phyloP scores from a whole-genome alignment of 2,888 invertebrate genomes.

The Bimastos eiseni region DNA sequence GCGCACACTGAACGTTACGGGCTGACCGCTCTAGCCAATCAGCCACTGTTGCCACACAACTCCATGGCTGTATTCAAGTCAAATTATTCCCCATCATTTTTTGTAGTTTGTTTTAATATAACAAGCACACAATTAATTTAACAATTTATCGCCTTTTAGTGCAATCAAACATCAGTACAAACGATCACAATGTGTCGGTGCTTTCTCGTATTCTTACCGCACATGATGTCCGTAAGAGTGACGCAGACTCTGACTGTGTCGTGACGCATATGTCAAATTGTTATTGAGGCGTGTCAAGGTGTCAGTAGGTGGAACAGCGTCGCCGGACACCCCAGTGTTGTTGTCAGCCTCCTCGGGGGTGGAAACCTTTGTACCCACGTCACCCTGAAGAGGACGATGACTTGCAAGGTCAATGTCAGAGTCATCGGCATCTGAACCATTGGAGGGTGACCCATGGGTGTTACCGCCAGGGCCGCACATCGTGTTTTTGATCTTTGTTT shows the following conservation, averaged over 20 bases:
- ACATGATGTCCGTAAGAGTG: neutral
- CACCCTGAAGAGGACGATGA: conserved; percentile 35
- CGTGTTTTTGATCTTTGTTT: conserved; percentile 41
- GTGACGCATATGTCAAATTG: neutral
- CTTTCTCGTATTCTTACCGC: neutral
- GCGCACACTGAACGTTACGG: no score
- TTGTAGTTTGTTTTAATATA: neutral
- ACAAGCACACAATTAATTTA: neutral
- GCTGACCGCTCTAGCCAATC: no score
- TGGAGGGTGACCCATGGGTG: conserved; percentile 27
- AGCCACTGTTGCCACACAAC: no score
- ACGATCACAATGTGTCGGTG: neutral
- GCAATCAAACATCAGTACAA: neutral
- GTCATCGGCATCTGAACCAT: conserved; percentile 35
- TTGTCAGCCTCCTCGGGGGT: neutral
- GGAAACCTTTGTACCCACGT: neutral
- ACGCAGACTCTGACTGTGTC: neutral
- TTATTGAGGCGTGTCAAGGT: neutral
- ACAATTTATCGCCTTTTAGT: neutral
- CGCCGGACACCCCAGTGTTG: neutral
- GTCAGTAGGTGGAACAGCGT: neutral
- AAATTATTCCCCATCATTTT: neutral
- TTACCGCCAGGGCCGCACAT: conserved; percentile 37
- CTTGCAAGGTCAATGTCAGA: conserved; percentile 36
- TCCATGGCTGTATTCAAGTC: neutral